Percentiles rank a stretch among this genome's conserved stretches.
phyloP scores from a whole-genome alignment of 1,140 invertebrate genomes.

The Dreissena rostriformis region DNA sequence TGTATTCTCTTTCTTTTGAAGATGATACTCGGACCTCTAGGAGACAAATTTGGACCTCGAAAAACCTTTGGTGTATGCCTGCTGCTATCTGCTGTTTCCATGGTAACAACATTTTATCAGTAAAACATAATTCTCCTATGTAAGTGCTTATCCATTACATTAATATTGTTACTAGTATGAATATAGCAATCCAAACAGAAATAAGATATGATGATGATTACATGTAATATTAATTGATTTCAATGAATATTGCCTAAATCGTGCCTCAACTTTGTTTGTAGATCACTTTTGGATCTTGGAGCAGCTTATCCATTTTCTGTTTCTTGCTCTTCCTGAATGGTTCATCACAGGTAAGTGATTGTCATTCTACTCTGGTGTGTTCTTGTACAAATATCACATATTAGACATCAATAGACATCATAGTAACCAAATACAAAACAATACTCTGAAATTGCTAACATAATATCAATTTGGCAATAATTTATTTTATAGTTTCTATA shows the following conservation, averaged over 20 bases:
- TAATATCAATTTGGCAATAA: no score
- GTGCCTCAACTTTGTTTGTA: conserved; percentile 64
- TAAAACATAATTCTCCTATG: no score
- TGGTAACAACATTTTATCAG: conserved; percentile 67
- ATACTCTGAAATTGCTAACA: no score
- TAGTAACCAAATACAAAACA: no score
- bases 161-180: no score
- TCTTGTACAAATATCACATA: no score
- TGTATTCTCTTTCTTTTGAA: conserved; percentile 54
- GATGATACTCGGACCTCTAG: conserved; percentile 81
- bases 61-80: conserved; percentile 81
- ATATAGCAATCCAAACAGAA: no score
- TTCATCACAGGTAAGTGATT: conserved; percentile 79
- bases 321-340: conserved; percentile 82
- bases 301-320: conserved; percentile 78
- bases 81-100: conserved; percentile 80
- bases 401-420: no score
- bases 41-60: conserved; percentile 82
- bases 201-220: no score
- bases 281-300: conserved; percentile 81
- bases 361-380: no score
- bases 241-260: neutral
- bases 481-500: no score
- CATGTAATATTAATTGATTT: neutral
- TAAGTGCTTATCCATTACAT: no score